phyloP scores from a whole-genome alignment of 2,113 vertebrate species.

The Silurus meridionalis region DNA sequence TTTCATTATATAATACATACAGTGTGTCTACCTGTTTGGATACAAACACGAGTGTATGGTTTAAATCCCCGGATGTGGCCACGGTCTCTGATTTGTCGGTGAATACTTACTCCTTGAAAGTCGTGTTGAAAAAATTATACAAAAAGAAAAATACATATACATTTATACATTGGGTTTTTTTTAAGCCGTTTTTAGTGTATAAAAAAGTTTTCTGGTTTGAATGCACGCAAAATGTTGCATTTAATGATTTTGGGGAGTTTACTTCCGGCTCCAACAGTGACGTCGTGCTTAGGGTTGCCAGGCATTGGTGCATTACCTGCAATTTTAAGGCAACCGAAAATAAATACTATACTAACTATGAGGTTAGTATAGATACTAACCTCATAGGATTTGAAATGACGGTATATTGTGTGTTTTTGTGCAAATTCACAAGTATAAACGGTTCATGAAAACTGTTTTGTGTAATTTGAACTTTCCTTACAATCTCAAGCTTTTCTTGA shows the following conservation, averaged over 20 bases:
- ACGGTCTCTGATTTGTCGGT: background rate
- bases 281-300: background rate
- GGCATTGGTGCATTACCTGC: no score
- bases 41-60: no score
- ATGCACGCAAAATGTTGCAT: background rate
- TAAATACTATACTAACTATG: no score
- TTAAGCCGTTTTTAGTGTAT: background rate
- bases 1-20: background rate
- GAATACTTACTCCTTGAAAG: background rate
- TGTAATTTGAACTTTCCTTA: no score
- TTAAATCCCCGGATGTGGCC: background rate
- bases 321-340: background rate
- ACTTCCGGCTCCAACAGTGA: conserved; percentile 6
- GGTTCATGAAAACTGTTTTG: no score
- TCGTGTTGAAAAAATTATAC: background rate
- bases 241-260: conserved; percentile 2
- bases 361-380: no score
- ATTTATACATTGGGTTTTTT: background rate
- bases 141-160: background rate
- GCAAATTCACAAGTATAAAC: no score
- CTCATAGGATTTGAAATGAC: no score
- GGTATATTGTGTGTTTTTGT: no score
- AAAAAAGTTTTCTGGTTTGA: background rate
- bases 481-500: no score
- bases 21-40: background rate